phyloP scores from a whole-genome alignment of 2,888 invertebrate species.

The Teleogryllus oceanicus region DNA sequence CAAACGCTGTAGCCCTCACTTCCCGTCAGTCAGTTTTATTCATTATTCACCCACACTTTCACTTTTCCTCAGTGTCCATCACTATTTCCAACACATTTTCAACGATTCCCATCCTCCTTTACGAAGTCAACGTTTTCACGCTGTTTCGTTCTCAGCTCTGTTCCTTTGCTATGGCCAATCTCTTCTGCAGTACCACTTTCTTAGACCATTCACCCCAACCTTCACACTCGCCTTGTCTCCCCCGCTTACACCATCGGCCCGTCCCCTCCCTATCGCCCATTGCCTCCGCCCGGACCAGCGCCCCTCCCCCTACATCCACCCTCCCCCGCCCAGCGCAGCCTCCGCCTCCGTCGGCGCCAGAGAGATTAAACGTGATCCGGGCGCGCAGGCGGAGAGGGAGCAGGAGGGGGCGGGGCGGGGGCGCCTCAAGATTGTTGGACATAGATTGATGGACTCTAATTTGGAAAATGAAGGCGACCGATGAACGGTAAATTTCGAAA shows the following conservation, averaged over 20 bases:
- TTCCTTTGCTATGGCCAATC: too few species aligned
- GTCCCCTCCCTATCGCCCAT: background rate
- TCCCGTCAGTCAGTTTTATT: too few species aligned
- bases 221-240: too few species aligned
- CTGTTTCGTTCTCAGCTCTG: too few species aligned
- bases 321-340: background rate
- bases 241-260: background rate
- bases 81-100: too few species aligned
- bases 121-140: too few species aligned
- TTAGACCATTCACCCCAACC: too few species aligned
- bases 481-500: conserved; percentile 33
- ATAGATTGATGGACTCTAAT: conserved; percentile 37
- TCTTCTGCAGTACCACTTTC: too few species aligned
- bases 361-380: conserved; percentile 7
- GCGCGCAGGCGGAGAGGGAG: background rate
- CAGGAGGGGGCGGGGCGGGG: background rate
- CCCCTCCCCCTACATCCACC: background rate
- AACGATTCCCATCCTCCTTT: too few species aligned
- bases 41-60: too few species aligned
- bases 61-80: too few species aligned
- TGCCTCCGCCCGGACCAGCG: background rate
- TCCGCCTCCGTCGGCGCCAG: background rate
- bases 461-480: conserved; percentile 35
- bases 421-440: conserved; percentile 31
- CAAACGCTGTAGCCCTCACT: too few species aligned